These are phyloP conservation scores for Philaenus spumarius DNA, from an alignment of 1,140 invertebrate species.

Conservation along the genomic window DNA sequence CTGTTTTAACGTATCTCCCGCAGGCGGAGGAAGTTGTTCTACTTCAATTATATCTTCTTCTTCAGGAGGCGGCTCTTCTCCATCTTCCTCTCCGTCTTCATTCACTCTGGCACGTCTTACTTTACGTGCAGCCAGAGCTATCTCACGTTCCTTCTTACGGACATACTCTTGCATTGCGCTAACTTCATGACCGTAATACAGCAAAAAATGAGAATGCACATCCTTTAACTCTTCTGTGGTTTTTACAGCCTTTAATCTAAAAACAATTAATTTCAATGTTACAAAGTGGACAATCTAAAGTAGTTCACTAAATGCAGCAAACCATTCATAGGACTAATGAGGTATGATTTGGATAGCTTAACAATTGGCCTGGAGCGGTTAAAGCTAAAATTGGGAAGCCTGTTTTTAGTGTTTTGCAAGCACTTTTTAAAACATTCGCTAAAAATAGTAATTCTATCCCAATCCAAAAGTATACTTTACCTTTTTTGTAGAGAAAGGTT, in stretches of 20 bases:
- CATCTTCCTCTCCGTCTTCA: conserved; percentile 51
- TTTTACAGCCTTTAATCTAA: conserved; percentile 64
- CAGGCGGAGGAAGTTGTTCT: conserved; percentile 51
- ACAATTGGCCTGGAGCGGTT: no score
- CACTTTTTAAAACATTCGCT: no score
- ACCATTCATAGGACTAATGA: no score
- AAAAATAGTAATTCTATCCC: no score
- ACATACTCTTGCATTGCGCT: conserved; percentile 30
- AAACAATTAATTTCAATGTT: no score
- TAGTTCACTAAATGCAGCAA: no score
- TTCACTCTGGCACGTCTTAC: conserved; percentile 43
- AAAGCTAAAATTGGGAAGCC: no score
- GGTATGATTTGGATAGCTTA: no score
- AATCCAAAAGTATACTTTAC: no score
- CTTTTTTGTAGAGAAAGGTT: no score
- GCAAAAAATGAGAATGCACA: conserved; percentile 85
- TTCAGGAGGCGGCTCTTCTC: conserved; percentile 44
- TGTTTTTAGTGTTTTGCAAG: no score
- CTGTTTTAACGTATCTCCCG: conserved; percentile 66
- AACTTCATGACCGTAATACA: conserved; percentile 81
- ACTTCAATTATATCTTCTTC: conserved; percentile 38
- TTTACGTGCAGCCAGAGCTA: conserved; percentile 48
- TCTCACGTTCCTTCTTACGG: conserved; percentile 49
- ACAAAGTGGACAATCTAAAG: no score
- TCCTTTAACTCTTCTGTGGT: conserved; percentile 89